These are phyloP conservation scores for Neotoma lepida DNA, from an alignment of 2,113 vertebrate genomes.

Conservation along the genomic window DNA sequence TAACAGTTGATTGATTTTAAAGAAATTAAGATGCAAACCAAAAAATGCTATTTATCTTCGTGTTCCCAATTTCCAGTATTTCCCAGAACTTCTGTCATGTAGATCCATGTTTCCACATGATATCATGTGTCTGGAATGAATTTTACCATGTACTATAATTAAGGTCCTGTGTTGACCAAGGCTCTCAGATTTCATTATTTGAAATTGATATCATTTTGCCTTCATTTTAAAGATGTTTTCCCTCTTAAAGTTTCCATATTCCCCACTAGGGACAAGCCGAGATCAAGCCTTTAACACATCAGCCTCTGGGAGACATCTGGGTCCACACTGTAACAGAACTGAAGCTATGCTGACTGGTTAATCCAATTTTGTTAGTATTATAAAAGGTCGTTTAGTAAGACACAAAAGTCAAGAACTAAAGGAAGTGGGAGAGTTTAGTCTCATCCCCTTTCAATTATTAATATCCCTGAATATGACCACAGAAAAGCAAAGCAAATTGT, in stretches of 20 bases:
- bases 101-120: not conserved
- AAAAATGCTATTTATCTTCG: not conserved
- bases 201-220: not conserved
- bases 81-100: not conserved
- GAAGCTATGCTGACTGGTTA: not conserved
- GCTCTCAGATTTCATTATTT: not conserved
- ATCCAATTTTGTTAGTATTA: not conserved
- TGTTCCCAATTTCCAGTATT: not conserved
- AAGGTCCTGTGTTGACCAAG: not conserved
- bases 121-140: not conserved
- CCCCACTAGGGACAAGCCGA: too few relatives aligned
- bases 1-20: not conserved
- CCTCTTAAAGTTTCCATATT: not conserved
- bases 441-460: not conserved
- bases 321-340: too few relatives aligned
- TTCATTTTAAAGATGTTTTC: not conserved
- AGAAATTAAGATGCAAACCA: not conserved
- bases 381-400: not conserved
- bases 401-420: not conserved
- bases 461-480: not conserved
- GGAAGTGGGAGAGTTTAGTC: not conserved
- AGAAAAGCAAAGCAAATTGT: not conserved
- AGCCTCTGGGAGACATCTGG: not conserved
- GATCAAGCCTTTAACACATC: not conserved
- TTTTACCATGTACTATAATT: not conserved